Evolutionary conservation across 2,797 vertebrate genomes (phyloP).

Genomic region (Parauchenoglanis ngamensis): DNA sequence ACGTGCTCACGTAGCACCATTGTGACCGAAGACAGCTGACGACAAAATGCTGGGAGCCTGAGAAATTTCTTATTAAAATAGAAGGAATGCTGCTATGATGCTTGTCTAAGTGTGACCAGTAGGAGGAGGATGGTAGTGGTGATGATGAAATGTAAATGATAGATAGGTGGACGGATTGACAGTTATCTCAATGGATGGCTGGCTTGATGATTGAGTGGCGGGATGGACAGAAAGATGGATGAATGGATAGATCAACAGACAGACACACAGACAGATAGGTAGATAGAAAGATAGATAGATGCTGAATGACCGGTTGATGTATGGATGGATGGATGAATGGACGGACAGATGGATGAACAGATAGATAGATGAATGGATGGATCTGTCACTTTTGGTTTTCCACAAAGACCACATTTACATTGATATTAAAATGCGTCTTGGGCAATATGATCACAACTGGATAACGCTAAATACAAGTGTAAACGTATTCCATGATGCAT

Average conservation of each 20-base stretch:
- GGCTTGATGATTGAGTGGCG: neutral
- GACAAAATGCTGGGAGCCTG: neutral
- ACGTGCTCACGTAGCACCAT: neutral
- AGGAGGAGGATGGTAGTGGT: neutral
- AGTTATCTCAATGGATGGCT: too few relatives aligned
- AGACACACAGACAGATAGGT: neutral
- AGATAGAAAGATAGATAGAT: neutral
- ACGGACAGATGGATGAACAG: neutral
- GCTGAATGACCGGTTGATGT: neutral
- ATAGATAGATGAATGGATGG: too few relatives aligned
- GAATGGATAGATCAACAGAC: too few relatives aligned
- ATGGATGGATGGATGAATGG: neutral
- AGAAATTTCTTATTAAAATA: neutral
- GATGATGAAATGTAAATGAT: neutral
- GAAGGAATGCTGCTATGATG: too few relatives aligned
- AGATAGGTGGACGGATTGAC: neutral
- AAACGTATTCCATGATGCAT: too few relatives aligned
- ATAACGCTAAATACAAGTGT: too few relatives aligned
- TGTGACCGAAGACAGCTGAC: neutral
- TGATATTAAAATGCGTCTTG: too few relatives aligned
- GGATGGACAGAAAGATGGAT: neutral
- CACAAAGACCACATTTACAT: too few relatives aligned
- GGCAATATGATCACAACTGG: too few relatives aligned
- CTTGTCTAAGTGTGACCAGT: too few relatives aligned
- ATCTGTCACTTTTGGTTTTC: neutral